These are phyloP conservation scores for Suricata suricatta DNA, from an alignment of 2,113 vertebrate species.

Conservation along the genomic window DNA sequence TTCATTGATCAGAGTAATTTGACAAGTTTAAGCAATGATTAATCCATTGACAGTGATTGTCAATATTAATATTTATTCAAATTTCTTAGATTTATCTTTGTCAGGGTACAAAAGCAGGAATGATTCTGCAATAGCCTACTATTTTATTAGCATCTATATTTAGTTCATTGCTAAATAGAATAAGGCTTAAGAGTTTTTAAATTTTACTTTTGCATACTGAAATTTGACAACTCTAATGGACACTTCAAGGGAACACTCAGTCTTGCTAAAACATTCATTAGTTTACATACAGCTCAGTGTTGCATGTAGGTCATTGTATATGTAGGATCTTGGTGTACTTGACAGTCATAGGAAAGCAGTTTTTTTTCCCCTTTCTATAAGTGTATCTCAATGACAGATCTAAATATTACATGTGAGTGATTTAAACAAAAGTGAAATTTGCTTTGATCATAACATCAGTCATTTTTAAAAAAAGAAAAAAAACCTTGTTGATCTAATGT, in stretches of 20 bases:
- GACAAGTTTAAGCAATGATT: not conserved
- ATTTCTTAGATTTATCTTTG: not conserved
- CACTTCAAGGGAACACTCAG: not conserved
- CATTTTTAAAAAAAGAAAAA: not conserved
- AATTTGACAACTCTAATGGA: not conserved
- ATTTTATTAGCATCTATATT: conserved; percentile 15
- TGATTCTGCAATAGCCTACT: not conserved
- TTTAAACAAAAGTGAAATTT: conserved; percentile 3
- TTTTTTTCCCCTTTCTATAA: not conserved
- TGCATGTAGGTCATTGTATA: not conserved
- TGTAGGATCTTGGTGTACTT: not conserved
- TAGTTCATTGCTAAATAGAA: not conserved
- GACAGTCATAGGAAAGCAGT: not conserved
- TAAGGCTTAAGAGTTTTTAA: not conserved
- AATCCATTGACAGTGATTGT: not conserved
- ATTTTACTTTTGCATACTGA: conserved; percentile 14
- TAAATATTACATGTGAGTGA: not conserved
- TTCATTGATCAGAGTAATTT: not conserved
- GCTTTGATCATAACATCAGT: not conserved
- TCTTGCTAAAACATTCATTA: not conserved
- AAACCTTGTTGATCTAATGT: not conserved
- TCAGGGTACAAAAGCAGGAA: not conserved
- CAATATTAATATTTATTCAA: conserved; percentile 18
- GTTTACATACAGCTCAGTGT: not conserved
- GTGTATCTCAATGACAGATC: not conserved